Percentiles rank a stretch among this genome's conserved stretches.
These are phyloP conservation scores for Pentalonia nigronervosa DNA, from an alignment of 1,140 invertebrate species.

Conservation along the genomic window DNA sequence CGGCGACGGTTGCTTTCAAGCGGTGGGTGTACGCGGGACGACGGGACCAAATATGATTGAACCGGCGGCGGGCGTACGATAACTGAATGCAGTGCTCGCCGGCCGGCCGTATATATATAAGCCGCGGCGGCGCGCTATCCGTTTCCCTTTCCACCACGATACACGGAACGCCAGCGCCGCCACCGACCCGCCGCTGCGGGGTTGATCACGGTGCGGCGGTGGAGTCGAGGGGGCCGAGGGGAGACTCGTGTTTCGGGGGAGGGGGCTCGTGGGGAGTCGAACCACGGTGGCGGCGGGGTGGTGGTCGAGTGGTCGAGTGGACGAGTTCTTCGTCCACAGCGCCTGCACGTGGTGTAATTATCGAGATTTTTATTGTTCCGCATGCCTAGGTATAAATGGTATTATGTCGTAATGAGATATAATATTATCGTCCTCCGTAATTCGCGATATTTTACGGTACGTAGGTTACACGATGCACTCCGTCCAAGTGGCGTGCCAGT, in stretches of 20 bases:
- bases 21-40: background rate
- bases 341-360: background rate
- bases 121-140: constrained; percentile 30
- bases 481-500: too few relatives aligned
- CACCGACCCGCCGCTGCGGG: background rate
- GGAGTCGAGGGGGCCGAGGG: background rate
- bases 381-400: background rate
- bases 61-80: constrained; percentile 29
- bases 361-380: constrained; percentile 20
- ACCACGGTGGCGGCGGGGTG: background rate
- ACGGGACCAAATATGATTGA: background rate
- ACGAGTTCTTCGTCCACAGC: background rate
- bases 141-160: constrained; percentile 29
- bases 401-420: background rate
- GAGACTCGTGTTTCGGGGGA: background rate
- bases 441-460: constrained; percentile 1
- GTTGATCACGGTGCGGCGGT: background rate
- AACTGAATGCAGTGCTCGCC: constrained; percentile 16
- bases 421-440: background rate
- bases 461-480: background rate
- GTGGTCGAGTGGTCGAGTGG: background rate
- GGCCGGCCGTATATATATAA: constrained; percentile 54
- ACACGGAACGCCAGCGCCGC: background rate
- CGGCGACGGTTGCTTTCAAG: background rate
- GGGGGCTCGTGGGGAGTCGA: background rate